These are phyloP conservation scores for Machimus rusticus DNA, from an alignment of 2,888 invertebrate genomes.

Conservation along the genomic window DNA sequence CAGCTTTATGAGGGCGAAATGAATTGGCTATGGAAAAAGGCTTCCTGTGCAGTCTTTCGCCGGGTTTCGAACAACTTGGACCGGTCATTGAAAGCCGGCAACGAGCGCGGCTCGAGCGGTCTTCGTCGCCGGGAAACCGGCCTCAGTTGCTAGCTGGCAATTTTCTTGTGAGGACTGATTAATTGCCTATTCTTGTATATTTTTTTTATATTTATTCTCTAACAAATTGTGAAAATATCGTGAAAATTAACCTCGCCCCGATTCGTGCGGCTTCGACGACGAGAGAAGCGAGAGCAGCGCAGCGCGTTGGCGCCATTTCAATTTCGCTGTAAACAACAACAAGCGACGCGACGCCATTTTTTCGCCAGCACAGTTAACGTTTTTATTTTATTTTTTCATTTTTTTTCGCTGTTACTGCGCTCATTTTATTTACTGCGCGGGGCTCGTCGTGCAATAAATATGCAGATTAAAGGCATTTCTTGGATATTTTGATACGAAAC, in stretches of 20 bases:
- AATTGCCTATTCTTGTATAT: neutral
- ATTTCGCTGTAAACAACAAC: constrained; percentile 20
- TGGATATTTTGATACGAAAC: constrained; percentile 36
- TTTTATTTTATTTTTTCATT: neutral
- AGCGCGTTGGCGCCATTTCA: constrained; percentile 36
- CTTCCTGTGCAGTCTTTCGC: constrained; percentile 23
- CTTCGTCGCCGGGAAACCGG: neutral
- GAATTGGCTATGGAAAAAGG: constrained; percentile 15
- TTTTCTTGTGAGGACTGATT: neutral
- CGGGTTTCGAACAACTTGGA: constrained; percentile 24
- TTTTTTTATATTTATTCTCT: neutral
- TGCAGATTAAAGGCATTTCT: constrained; percentile 29
- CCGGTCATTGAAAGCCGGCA: neutral
- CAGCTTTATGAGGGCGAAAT: constrained; percentile 15
- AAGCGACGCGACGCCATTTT: constrained; percentile 25
- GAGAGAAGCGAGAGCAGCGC: neutral
- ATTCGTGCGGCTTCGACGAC: neutral
- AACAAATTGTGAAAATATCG: neutral
- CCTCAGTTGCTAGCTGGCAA: neutral
- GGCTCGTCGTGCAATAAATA: constrained; percentile 30
- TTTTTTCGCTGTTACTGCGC: neutral
- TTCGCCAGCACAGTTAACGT: neutral
- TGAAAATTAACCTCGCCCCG: neutral
- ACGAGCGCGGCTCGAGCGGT: neutral
- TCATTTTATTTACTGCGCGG: neutral